Percentiles rank a stretch among this genome's conserved stretches.
Conservation (phyloP, 2,888 invertebrate species). For the Dryadula phaetusa region DNA sequence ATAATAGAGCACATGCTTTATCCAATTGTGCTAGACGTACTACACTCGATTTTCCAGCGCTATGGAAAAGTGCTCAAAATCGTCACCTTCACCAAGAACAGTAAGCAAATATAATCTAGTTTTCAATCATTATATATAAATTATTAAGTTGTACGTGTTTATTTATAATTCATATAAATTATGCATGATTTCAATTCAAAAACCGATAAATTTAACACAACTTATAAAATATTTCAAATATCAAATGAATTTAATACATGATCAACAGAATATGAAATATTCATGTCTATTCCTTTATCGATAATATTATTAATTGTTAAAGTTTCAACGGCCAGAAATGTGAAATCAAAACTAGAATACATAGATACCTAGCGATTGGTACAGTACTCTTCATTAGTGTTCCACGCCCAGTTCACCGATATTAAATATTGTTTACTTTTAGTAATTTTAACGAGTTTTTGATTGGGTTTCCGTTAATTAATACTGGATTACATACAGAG, state of each 20-base stretch:
- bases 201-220: neutral
- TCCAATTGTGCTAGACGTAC: constrained; percentile 98
- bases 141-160: neutral
- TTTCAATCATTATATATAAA: neutral
- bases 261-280: neutral
- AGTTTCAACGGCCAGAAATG: neutral
- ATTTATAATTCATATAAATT: constrained; percentile 2
- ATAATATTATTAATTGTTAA: neutral
- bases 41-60: constrained; percentile 98
- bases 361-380: neutral
- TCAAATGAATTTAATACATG: neutral
- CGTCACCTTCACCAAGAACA: constrained; percentile 99
- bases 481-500: constrained; percentile 27
- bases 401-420: constrained; percentile 1
- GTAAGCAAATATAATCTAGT: constrained; percentile 86
- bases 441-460: constrained; percentile 23
- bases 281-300: neutral
- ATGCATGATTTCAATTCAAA: neutral
- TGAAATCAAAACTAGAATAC: constrained; percentile 1
- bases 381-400: constrained; percentile 14
- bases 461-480: constrained; percentile 22
- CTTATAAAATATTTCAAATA: neutral
- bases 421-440: constrained; percentile 28
- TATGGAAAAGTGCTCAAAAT: constrained; percentile 99
- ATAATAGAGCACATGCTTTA: constrained; percentile 99